Evolutionary conservation across 2,113 vertebrate species (phyloP).

Genomic region (Bothrops jararaca): DNA sequence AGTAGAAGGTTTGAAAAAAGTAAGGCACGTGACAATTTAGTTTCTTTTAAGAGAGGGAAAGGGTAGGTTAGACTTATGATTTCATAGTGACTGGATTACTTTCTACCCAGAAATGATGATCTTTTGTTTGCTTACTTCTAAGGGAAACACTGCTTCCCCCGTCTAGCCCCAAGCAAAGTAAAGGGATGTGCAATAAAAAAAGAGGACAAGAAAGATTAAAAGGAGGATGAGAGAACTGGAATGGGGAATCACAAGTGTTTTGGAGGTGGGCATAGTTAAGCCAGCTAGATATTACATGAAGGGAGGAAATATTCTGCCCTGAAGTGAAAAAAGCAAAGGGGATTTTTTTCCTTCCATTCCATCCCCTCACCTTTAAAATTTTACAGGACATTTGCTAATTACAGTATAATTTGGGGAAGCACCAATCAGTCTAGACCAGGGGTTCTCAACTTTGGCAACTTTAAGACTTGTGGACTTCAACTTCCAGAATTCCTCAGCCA

Average conservation of each 20-base stretch:
- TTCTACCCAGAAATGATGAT: not conserved
- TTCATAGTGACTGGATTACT: not conserved
- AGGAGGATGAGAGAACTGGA: not conserved
- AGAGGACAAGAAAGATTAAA: not conserved
- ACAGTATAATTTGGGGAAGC: not conserved
- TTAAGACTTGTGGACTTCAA: too few species aligned
- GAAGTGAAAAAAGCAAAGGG: not conserved
- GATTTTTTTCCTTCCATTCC: not conserved
- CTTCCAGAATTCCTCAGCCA: too few species aligned
- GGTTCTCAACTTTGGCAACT: too few species aligned
- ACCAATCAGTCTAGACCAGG: not conserved
- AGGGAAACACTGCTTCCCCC: not conserved
- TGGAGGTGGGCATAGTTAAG: not conserved
- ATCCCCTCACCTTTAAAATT: not conserved
- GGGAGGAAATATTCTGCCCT: not conserved
- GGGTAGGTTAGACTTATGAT: not conserved
- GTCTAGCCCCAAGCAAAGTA: not conserved
- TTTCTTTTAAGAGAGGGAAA: not conserved
- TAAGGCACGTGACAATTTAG: not conserved
- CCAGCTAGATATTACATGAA: not conserved
- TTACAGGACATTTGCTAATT: not conserved
- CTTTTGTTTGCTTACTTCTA: not conserved
- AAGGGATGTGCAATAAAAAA: not conserved
- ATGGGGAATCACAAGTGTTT: not conserved
- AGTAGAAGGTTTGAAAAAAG: conserved; percentile 86